A percentile compares a stretch with the other conserved stretches of the same genome.
Conservation (phyloP, 2,113 vertebrate species). For the Plotosus lineatus region DNA sequence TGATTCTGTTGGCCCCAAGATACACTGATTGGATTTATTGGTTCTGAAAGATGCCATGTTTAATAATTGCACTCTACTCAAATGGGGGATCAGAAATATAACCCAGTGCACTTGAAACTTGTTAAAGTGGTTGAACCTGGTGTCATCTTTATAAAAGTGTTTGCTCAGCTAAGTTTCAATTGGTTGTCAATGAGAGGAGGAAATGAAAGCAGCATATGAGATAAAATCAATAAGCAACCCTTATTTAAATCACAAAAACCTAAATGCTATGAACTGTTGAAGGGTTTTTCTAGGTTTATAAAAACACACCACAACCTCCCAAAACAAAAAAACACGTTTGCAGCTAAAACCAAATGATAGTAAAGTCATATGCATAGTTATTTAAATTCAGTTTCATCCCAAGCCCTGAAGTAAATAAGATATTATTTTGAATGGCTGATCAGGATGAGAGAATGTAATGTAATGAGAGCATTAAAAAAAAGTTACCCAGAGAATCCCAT, state of each 20-base stretch:
- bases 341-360: too few relatives aligned
- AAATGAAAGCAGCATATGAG: neutral
- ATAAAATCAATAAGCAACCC: neutral
- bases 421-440: neutral
- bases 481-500: slow-evolving; percentile 73
- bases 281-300: too few relatives aligned
- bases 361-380: neutral
- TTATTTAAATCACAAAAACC: neutral
- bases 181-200: neutral
- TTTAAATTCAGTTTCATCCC: neutral
- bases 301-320: too few relatives aligned
- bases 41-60: neutral
- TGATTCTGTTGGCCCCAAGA: slow-evolving; percentile 47
- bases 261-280: neutral
- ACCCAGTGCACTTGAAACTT: neutral
- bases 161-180: neutral
- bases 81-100: neutral
- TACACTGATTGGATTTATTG: neutral
- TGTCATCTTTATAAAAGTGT: too few relatives aligned
- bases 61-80: neutral
- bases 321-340: too few relatives aligned
- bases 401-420: neutral
- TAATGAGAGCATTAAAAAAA: neutral
- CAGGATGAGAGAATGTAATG: neutral
- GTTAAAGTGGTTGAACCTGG: neutral